Percentiles rank a stretch among this genome's conserved stretches.
phyloP scores from a whole-genome alignment of 2,797 vertebrate species.

The Tangara arthus region DNA sequence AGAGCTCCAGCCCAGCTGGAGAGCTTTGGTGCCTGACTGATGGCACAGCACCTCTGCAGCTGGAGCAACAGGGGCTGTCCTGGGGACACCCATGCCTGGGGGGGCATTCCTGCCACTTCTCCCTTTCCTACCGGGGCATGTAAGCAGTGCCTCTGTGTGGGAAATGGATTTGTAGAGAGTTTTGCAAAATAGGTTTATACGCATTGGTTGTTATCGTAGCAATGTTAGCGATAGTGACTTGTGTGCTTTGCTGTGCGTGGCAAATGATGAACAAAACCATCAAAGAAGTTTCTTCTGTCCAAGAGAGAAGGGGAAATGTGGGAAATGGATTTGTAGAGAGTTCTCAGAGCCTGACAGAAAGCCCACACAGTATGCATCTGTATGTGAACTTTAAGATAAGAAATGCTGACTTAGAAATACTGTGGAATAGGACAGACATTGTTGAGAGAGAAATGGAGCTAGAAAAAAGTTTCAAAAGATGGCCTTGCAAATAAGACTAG shows the following conservation, averaged over 20 bases:
- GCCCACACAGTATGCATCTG: not conserved
- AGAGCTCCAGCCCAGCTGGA: not conserved
- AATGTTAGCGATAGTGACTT: not conserved
- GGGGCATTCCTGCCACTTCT: not conserved
- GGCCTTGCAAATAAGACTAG: not conserved
- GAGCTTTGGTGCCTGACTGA: not conserved
- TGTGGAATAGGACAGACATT: not conserved
- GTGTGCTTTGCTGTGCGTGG: not conserved
- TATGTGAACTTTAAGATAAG: not conserved
- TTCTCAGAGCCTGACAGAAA: not conserved
- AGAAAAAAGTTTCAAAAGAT: not conserved
- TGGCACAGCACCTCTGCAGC: not conserved
- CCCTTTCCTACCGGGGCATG: not conserved
- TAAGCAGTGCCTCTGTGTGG: not conserved
- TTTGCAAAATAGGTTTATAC: not conserved
- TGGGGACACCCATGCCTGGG: not conserved
- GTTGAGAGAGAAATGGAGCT: not conserved
- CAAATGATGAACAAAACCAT: not conserved
- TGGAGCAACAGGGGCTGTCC: not conserved
- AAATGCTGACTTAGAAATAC: not conserved
- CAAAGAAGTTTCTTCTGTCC: not conserved
- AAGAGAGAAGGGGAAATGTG: not conserved
- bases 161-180: not conserved
- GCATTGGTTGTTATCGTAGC: not conserved
- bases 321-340: not conserved